Percentiles rank a stretch among this genome's conserved stretches.
phyloP scores from a whole-genome alignment of 2,113 vertebrate genomes.

The Hypomesus transpacificus region DNA sequence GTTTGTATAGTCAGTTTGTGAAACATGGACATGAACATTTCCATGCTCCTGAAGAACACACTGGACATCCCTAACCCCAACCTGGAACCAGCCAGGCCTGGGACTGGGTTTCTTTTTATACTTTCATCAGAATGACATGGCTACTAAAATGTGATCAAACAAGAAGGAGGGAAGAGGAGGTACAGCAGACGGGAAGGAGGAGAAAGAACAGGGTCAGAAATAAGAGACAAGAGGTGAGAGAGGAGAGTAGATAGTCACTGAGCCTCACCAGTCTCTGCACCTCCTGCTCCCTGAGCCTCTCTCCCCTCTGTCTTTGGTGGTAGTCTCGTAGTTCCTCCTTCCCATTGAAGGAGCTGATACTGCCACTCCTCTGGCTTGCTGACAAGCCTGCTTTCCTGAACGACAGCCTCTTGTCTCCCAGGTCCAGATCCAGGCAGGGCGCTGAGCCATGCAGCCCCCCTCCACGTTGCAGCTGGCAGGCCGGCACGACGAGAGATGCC shows the following conservation, averaged over 20 bases:
- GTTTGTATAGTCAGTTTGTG: not conserved
- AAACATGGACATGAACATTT: too few species aligned
- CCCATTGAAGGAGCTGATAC: slow-evolving; percentile 92
- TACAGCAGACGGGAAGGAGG: too few species aligned
- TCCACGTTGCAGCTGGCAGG: slow-evolving; percentile 31
- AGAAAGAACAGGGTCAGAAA: too few species aligned
- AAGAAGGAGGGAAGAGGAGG: too few species aligned
- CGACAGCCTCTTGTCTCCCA: slow-evolving; percentile 51
- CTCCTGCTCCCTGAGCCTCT: slow-evolving; percentile 94
- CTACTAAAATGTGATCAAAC: too few species aligned
- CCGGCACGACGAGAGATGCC: slow-evolving; percentile 74
- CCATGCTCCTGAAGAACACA: not conserved
- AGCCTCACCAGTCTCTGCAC: slow-evolving; percentile 91
- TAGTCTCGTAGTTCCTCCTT: slow-evolving; percentile 93
- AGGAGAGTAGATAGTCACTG: too few species aligned
- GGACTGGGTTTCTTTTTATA: too few species aligned
- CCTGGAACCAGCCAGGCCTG: too few species aligned
- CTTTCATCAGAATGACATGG: too few species aligned
- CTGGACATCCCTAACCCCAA: too few species aligned
- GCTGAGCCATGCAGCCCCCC: not conserved
- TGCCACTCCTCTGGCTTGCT: slow-evolving; percentile 81
- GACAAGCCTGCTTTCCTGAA: slow-evolving; percentile 56
- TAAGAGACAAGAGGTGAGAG: too few species aligned
- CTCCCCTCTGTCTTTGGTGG: slow-evolving; percentile 88
- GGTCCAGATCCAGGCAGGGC: slow-evolving; percentile 16